phyloP scores from a whole-genome alignment of 2,888 invertebrate species.

The Metalampra italica region DNA sequence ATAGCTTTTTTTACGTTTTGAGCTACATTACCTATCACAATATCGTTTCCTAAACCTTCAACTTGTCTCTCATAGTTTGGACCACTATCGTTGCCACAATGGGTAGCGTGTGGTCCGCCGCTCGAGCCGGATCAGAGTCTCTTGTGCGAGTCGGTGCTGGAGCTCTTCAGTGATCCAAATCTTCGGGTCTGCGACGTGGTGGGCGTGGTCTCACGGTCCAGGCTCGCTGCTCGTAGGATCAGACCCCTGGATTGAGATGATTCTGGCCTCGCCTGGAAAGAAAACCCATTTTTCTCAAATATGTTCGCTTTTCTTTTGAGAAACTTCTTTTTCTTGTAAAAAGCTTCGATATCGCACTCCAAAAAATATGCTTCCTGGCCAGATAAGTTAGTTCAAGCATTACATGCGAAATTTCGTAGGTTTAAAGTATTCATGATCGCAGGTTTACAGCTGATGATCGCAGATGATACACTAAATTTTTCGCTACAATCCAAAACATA shows the following conservation, averaged over 20 bases:
- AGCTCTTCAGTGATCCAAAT: constrained; percentile 62
- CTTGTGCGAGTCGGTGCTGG: constrained; percentile 65
- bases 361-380: too few species aligned
- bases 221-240: constrained; percentile 67
- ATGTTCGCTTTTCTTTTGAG: too few species aligned
- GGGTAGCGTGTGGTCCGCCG: constrained; percentile 40
- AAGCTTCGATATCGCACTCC: too few species aligned
- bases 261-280: constrained; percentile 42
- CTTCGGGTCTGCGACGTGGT: constrained; percentile 43
- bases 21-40: constrained; percentile 6
- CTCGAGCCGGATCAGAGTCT: constrained; percentile 68
- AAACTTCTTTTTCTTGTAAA: too few species aligned
- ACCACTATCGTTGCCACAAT: constrained; percentile 4
- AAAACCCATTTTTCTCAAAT: neutral
- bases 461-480: too few species aligned
- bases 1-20: neutral
- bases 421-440: too few species aligned
- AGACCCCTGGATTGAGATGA: constrained; percentile 59
- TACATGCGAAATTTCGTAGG: too few species aligned
- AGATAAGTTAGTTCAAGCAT: too few species aligned
- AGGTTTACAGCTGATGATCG: too few species aligned
- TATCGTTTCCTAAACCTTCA: constrained; percentile 3
- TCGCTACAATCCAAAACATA: too few species aligned
- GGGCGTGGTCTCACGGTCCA: constrained; percentile 58
- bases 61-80: too few species aligned